Evolutionary conservation across 2,113 vertebrate genomes (phyloP).

Genomic region (Cichladusa arquata): DNA sequence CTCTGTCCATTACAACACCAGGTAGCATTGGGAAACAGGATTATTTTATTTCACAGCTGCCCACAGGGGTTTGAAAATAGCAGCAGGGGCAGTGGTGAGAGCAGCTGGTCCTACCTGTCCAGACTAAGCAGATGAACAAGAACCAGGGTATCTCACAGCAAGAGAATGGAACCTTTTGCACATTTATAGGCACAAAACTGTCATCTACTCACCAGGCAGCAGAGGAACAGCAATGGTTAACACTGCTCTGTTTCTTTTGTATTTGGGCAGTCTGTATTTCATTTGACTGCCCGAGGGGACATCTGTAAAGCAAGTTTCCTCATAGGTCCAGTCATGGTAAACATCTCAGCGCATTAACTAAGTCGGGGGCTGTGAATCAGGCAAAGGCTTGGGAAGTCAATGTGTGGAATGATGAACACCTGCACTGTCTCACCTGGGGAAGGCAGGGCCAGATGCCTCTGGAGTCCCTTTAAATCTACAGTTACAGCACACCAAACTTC

Average conservation of each 20-base stretch:
- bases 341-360: not conserved
- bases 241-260: not conserved
- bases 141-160: not conserved
- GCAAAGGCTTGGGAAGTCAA: not conserved
- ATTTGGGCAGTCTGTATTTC: not conserved
- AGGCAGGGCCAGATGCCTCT: not conserved
- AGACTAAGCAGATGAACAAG: not conserved
- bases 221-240: not conserved
- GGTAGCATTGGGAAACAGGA: not conserved
- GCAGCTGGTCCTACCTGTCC: conserved; percentile 15
- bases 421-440: not conserved
- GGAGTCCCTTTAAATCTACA: not conserved
- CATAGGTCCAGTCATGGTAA: not conserved
- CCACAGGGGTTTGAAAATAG: conserved; percentile 13
- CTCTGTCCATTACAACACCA: not conserved
- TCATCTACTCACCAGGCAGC: not conserved
- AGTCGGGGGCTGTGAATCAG: not conserved
- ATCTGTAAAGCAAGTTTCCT: not conserved
- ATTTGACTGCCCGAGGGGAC: not conserved
- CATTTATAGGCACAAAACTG: accelerated
- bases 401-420: not conserved
- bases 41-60: not conserved
- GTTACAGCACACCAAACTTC: not conserved
- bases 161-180: not conserved
- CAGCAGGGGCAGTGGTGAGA: not conserved